Conservation (phyloP, 2,113 vertebrate genomes). For the Ciconia stormi region DNA sequence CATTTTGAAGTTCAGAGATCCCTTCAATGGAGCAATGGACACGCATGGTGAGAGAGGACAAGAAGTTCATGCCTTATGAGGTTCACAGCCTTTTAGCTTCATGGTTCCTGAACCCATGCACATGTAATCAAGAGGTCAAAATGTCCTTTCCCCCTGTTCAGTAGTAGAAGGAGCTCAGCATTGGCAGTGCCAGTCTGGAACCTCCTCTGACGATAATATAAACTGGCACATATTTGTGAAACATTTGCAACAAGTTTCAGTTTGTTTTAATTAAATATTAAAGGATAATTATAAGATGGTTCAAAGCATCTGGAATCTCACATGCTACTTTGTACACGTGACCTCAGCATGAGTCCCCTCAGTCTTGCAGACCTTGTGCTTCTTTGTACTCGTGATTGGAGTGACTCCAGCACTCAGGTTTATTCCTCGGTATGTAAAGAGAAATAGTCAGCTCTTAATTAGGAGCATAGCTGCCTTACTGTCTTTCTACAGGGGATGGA, state of each 20-base stretch:
- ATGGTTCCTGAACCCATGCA: neutral
- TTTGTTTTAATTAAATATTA: neutral
- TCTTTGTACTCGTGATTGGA: neutral
- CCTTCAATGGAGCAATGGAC: neutral
- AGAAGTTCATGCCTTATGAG: neutral
- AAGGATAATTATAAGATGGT: neutral
- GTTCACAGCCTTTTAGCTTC: neutral
- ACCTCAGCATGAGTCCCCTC: neutral
- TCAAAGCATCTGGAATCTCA: neutral
- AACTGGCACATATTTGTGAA: neutral
- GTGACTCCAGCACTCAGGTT: neutral
- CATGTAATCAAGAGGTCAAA: neutral
- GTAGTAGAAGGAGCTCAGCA: neutral
- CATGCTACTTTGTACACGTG: neutral
- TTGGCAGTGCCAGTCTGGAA: neutral
- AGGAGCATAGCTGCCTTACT: neutral
- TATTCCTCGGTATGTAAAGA: fast-evolving
- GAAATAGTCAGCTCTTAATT: neutral
- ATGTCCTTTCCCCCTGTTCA: neutral
- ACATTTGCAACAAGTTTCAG: neutral
- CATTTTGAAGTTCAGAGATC: neutral
- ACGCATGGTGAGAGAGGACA: neutral
- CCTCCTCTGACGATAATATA: neutral
- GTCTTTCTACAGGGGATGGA: neutral
- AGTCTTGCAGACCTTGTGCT: neutral